Base-by-base conservation (phyloP, 2,888 invertebrate species). In the Cerastis leucographa region DNA sequence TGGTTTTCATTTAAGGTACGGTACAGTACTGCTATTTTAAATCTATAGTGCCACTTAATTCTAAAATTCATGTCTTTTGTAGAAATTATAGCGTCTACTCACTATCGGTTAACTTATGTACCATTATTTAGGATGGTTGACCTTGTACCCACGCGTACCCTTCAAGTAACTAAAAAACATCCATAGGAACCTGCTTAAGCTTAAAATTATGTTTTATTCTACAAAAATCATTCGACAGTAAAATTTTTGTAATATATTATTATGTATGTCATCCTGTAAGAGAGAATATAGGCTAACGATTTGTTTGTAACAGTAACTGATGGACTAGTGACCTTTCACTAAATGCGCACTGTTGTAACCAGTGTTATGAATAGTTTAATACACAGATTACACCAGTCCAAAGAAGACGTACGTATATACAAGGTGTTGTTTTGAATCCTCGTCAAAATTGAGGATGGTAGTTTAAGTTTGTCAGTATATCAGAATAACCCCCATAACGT, bases 321-420 rank as follows among this genome's bases (percentile, higher is more conserved):
- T 64, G 77, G 49, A 25, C 49, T 22, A 62, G 59, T 64, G 56
- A 61, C 69, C 84, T 83, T 81, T 81, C 84, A 83, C 84, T 67
- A 17, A 67, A 35, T 62, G 54, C 25, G 74, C 69, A 40, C 68
- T 74, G 76, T 70, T 76, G 64, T 70, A 72, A 86, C 77, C 77
- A 67, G 83, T 71, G 49, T 72, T 59, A 67, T 40, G 51, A 78
- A 44, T 78, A 56, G 67, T 65, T 70, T 19, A 51, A 51, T 71
- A 59, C 71, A 72, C 35, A 80, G 35, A 77, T 61, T 44, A 80
- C 42, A 35, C 42, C 42, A 49, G 25, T 54, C n/a, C 5, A 35
- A 44, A 73, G 25, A 2, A 35, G 2, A 35, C 35, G 35, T 35
- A 35, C 1, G 2, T 35, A 35, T 35, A 35, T 35, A 35, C n/a